These are phyloP conservation scores for Rallus crepitans DNA, from an alignment of 2,797 vertebrate genomes.

Conservation along the genomic window DNA sequence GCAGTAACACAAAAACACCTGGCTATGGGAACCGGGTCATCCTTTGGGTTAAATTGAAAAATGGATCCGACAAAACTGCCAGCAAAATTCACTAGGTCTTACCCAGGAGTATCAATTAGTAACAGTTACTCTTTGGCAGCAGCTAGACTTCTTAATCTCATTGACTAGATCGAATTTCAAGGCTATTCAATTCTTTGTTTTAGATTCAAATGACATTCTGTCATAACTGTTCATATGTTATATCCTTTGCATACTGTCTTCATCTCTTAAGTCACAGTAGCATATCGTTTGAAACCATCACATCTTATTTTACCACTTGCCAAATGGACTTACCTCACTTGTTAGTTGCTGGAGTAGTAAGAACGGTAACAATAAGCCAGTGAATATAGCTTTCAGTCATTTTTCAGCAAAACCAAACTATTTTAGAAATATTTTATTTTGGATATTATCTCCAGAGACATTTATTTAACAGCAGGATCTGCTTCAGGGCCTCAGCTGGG, in stretches of 20 bases:
- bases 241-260: neutral
- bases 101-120: slow-evolving; percentile 36
- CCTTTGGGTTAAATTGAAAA: slow-evolving; percentile 37
- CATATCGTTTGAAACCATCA: slow-evolving; percentile 11
- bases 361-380: neutral
- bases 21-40: slow-evolving; percentile 1
- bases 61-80: slow-evolving; percentile 21
- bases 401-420: slow-evolving; percentile 10
- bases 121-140: slow-evolving; percentile 55
- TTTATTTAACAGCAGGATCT: slow-evolving; percentile 49
- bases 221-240: slow-evolving; percentile 21
- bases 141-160: slow-evolving; percentile 51
- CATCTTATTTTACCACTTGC: slow-evolving; percentile 12
- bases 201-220: slow-evolving; percentile 47
- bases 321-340: neutral
- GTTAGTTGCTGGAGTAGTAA: neutral
- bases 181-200: slow-evolving; percentile 38
- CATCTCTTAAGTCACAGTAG: neutral
- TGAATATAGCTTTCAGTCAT: neutral
- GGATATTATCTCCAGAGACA: slow-evolving; percentile 27
- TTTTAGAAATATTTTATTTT: slow-evolving; percentile 11
- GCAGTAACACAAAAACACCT: neutral
- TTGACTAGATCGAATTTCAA: slow-evolving; percentile 47
- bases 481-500: slow-evolving; percentile 51
- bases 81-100: slow-evolving; percentile 24